Evolutionary conservation across 2,113 vertebrate genomes (phyloP).

Genomic region (Ptilonorhynchus violaceus): DNA sequence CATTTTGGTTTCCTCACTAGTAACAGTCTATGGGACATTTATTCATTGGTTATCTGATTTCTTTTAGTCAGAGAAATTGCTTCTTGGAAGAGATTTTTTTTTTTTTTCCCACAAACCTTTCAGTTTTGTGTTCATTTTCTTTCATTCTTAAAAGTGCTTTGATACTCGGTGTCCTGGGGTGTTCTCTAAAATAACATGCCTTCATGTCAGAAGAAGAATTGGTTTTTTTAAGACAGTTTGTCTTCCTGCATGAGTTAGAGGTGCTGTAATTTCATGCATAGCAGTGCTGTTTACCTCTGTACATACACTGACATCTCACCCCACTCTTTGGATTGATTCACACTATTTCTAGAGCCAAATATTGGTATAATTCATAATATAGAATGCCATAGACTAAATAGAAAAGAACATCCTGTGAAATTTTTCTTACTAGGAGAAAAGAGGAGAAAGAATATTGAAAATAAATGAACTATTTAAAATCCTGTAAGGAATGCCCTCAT

Average conservation of each 20-base stretch:
- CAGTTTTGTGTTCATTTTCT: not conserved
- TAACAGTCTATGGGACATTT: not conserved
- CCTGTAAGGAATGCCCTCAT: not conserved
- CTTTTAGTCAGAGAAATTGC: not conserved
- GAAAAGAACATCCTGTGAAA: not conserved
- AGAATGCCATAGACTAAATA: not conserved
- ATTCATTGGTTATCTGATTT: not conserved
- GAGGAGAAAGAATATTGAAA: not conserved
- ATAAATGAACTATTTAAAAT: not conserved
- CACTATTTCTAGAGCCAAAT: not conserved
- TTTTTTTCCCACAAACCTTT: not conserved
- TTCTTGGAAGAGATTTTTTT: not conserved
- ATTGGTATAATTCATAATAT: not conserved
- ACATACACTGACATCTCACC: not conserved
- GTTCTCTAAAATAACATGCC: not conserved
- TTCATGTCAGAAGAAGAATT: not conserved
- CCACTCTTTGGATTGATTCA: not conserved
- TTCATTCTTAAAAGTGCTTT: not conserved
- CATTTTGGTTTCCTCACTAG: not conserved
- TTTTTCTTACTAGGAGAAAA: not conserved
- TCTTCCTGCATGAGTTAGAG: not conserved
- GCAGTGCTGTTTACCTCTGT: not conserved
- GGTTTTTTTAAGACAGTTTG: not conserved
- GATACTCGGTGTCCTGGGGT: not conserved
- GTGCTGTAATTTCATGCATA: not conserved